These are phyloP conservation scores for Trimorus sp. DNA, from an alignment of 2,888 invertebrate genomes.

Conservation along the genomic window DNA sequence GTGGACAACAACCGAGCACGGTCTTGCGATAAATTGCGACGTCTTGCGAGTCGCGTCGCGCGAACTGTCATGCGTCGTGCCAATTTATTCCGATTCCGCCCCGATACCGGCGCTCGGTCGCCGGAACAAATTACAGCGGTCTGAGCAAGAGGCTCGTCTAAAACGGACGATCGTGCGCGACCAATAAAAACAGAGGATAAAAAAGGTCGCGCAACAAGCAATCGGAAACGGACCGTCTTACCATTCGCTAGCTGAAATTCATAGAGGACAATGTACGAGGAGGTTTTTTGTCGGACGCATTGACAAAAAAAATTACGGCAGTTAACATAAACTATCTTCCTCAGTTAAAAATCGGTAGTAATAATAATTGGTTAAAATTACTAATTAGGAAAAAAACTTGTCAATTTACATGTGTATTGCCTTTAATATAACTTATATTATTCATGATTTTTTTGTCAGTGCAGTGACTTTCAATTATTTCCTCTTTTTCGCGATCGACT, in stretches of 20 bases:
- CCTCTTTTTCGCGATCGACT: no score
- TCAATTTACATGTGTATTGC: no score
- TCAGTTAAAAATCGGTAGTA: no score
- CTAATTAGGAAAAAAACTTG: no score
- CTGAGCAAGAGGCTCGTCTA: constrained; percentile 11
- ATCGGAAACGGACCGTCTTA: constrained; percentile 20
- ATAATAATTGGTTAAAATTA: no score
- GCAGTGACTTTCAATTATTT: no score
- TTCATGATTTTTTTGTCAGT: no score
- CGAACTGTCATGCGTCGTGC: constrained; percentile 43
- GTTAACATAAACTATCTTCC: no score
- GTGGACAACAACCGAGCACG: constrained; percentile 17
- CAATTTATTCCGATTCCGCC: constrained; percentile 45
- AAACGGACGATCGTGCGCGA: constrained; percentile 29
- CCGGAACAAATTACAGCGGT: constrained; percentile 21
- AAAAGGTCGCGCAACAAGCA: neutral
- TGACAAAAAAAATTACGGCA: no score
- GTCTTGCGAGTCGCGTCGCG: constrained; percentile 37
- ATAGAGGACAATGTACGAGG: constrained; percentile 4
- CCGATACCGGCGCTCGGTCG: constrained; percentile 27
- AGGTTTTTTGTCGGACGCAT: no score
- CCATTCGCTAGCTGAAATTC: neutral
- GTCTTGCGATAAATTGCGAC: constrained; percentile 37
- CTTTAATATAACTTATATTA: no score
- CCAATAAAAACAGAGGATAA: constrained; percentile 2